Evolutionary conservation across 2,888 invertebrate genomes (phyloP), one percentile per base, ranked within the genome.

Genomic region (Tetragonisca angustula): DNA sequence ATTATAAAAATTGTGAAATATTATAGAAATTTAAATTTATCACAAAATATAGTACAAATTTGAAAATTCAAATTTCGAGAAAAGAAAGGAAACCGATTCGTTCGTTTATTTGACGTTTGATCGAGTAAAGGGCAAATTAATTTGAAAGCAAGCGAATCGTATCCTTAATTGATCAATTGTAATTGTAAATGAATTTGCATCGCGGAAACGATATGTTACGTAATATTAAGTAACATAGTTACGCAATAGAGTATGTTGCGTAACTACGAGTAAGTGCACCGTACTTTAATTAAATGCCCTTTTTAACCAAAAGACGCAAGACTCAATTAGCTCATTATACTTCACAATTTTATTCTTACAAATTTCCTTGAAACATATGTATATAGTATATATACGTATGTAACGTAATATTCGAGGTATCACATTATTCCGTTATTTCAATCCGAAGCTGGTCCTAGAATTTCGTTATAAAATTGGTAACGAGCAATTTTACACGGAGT

Each of bases 181-280:
- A 43, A 11, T 11, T 43, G 43, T 43, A 43, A 43, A 43, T 54
- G 27, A 50, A 43, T 49, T 68, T n/a, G 9, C 13, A 13, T 4
- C 49, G n/a, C 15, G 21, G 9, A 19, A 61, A 32, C 62, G 17
- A 24, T 36, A 17, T 6, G 2, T 68, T 79, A 54, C 62, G 4
- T 70, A 71, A 80, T 52, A 52, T 77, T 36, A 74, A 77, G 70
- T 61, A 43, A 71, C 13, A 49, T 19, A 61, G 43, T 81, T 75
- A 75, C 43, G 49, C 52, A 76, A 81, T 21, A 11, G 19, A 13
- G 36, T 36, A 59, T 5, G 59, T 82, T 74, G 32, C 54, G 73
- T 54, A 76, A 83, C n/a, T 49, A 13, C 11, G 0, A 56, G 59
- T 17, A 71, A 61, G 13, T 67, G 59, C 64, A 17, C 36, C 24